Percentiles rank a stretch among this genome's conserved stretches.
Evolutionary conservation across 2,113 vertebrate genomes (phyloP).

Genomic region (Phalacrocorax pelagicus): DNA sequence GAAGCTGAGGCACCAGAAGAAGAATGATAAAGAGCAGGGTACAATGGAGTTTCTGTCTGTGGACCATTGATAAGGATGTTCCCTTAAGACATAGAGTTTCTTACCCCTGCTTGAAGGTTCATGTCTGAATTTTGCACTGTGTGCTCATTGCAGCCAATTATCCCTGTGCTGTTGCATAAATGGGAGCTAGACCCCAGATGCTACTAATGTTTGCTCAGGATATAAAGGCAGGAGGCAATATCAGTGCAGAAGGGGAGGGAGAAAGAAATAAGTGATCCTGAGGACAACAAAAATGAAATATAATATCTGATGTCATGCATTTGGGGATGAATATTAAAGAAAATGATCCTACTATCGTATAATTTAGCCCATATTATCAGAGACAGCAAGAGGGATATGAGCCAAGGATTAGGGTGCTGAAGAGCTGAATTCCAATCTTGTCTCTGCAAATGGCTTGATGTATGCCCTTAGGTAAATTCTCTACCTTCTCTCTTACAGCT

Average conservation of each 20-base stretch:
- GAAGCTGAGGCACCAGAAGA: not conserved
- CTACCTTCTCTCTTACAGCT: slow-evolving; percentile 55
- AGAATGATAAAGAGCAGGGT: not conserved
- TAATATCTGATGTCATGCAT: not conserved
- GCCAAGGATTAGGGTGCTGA: slow-evolving; percentile 21
- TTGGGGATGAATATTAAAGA: slow-evolving; percentile 41
- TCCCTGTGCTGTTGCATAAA: not conserved
- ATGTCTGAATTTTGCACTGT: not conserved
- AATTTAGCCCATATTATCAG: slow-evolving; percentile 38
- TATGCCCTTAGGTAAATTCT: slow-evolving; percentile 53
- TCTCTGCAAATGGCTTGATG: slow-evolving; percentile 33
- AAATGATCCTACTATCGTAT: slow-evolving; percentile 20
- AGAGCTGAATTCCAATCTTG: slow-evolving; percentile 33
- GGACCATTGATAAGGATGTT: not conserved
- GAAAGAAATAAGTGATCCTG: not conserved
- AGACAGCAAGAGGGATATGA: slow-evolving; percentile 31
- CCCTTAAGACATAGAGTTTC: not conserved
- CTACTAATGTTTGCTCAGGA: not conserved
- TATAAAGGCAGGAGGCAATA: not conserved
- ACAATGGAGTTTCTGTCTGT: not conserved
- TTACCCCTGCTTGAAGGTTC: not conserved
- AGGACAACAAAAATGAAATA: slow-evolving; percentile 8
- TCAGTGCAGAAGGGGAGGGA: not conserved
- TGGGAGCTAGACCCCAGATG: not conserved
- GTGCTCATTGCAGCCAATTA: accelerated